Base-by-base conservation (phyloP, 2,888 invertebrate genomes). In the Cryptus armator region DNA sequence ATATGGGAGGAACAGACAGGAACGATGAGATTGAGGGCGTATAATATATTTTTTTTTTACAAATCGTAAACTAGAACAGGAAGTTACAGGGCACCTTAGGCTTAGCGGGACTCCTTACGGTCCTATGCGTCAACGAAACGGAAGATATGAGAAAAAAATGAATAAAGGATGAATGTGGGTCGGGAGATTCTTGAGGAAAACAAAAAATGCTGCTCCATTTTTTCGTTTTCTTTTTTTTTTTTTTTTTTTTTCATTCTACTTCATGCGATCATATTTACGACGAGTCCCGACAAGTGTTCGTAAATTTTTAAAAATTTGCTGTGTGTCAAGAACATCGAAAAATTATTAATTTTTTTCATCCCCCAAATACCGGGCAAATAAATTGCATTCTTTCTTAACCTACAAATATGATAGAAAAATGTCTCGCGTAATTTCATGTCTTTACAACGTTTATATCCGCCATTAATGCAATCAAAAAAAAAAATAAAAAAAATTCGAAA, bases 91-190 rank as follows among this genome's bases (percentile, higher is more conserved):
- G 81, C 76, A 77, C 56, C 46, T 76, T 67, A 59, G 66, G 59
- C 83, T 86, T 89, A 89, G 89, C 89, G 89, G 89, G 84, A 89
- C 85, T 84, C 66, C 74, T 85, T 85, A 79, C 88, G 87, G 88
- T 77, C 24, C 64, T 19, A 59, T 9, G 32, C 4, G 14, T 24
- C 71, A 80, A 85, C 29, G 74, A 75, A 84, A 72, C 85, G 87
- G 88, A 87, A 81, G 67, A 56, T 56, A 24, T 78, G 24, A 70
- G 76, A 67, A 75, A 85, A 53, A 53, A 79, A 84, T 77, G 66
- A 77, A 48, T n/a, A 78, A 68, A 83, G 14, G 62, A 24, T 12
- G 0, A 44, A 78, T 24, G 67, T 77, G 46, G 77, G 77, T 44
- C 82, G 37, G 48, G 53, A 77, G 77, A 71, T 56, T 71, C 56